Evolutionary conservation across 2,888 invertebrate species (phyloP).

Genomic region (Atherix ibis): DNA sequence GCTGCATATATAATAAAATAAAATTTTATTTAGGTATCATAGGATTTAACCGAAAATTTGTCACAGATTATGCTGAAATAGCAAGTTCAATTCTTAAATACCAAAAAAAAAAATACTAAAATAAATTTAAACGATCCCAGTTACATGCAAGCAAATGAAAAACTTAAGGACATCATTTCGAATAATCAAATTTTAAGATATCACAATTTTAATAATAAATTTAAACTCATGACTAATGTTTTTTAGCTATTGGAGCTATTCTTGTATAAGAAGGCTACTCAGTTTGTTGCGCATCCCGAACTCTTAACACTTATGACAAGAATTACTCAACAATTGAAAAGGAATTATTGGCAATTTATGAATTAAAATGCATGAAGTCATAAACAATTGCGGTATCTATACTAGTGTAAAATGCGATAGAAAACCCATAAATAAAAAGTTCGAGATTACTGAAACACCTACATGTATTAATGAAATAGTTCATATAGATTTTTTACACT

Average conservation of each 20-base stretch:
- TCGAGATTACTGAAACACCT: conserved; percentile 1
- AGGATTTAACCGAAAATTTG: not conserved
- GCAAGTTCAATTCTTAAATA: too few relatives aligned
- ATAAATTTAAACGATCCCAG: too few relatives aligned
- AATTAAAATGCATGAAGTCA: not conserved
- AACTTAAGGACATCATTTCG: not conserved
- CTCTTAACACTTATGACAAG: too few relatives aligned
- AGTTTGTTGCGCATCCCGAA: too few relatives aligned
- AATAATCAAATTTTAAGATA: not conserved
- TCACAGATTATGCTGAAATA: not conserved
- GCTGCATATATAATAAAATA: too few relatives aligned
- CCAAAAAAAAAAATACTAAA: conserved; percentile 1
- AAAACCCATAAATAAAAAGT: not conserved
- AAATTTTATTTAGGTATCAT: not conserved
- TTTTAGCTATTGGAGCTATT: too few relatives aligned
- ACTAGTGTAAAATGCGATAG: not conserved
- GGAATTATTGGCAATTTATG: too few relatives aligned
- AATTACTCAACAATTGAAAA: not conserved
- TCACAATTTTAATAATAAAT: conserved; percentile 1
- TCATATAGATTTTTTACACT: not conserved
- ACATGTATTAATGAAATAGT: conserved; percentile 1
- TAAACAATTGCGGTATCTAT: not conserved
- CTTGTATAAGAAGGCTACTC: too few relatives aligned
- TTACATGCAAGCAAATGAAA: not conserved
- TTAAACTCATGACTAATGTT: not conserved